Evolutionary conservation across 1,140 invertebrate species (phyloP), one percentile per base, ranked within the genome.

Genomic region (Asobara japonica): DNA sequence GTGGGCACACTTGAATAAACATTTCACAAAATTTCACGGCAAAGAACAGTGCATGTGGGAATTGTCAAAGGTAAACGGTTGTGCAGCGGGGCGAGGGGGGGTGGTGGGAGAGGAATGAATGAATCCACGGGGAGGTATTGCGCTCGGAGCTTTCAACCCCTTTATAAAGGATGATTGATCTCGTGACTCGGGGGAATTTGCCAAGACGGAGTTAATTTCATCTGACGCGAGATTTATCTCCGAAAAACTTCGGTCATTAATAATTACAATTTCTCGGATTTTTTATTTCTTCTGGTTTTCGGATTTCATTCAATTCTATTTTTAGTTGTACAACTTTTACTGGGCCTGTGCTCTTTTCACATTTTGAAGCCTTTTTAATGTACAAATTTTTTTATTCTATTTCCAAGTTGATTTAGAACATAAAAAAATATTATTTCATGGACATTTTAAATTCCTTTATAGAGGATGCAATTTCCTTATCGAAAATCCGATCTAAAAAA

Each of bases 101-200:
- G 16, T 8, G 1, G 5, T 27, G 27, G 25, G 27, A 60, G 45
- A 66, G 16, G 38, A 41, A 66, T 66, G 64, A 66, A 66, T 66
- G 3, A 66, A 22, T 66, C 64, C 64, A 45, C 22, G 20, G 64
- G n/a, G 64, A 66, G 38, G 4, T 36, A 22, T 38, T 22, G 38
- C 64, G n/a, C 20, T 27, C 20, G 51, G 25, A 7, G n/a, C 64
- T 36, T 66, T 66, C 36, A 66, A 22, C 36, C 31, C 31, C 38
- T 66, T 36, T 16, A 66, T 38, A 66, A 66, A 66, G 31, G 13
- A 66, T 66, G 64, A 66, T 66, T 66, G 64, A 66, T 66, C 45
- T 66, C 6, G 18, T 22, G 25, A 38, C 64, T 45, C 64, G 8
- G 8, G 64, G 64, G 20, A 33, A 38, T 38, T 3, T 16, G 41